Evolutionary conservation across 2,888 invertebrate species (phyloP).

Genomic region (Xanthia togata): DNA sequence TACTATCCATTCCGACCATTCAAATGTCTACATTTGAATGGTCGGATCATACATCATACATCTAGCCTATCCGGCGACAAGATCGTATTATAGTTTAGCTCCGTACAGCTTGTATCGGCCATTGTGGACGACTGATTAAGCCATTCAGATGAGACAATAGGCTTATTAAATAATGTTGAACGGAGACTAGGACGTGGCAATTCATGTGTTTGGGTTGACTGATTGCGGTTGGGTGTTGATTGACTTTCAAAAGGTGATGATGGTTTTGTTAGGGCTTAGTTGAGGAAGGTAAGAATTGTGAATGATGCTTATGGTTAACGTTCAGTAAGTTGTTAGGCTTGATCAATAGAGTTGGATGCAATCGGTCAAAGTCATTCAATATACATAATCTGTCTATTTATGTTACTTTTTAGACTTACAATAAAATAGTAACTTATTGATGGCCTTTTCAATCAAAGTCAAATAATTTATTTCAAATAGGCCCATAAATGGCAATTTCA

Average conservation of each 20-base stretch:
- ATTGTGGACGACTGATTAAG: constrained; percentile 72
- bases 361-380: too few relatives aligned
- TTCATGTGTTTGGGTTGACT: constrained; percentile 50
- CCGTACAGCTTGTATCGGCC: constrained; percentile 51
- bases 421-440: too few relatives aligned
- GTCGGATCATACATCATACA: too few relatives aligned
- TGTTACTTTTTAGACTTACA: too few relatives aligned
- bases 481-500: too few relatives aligned
- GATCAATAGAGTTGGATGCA: too few relatives aligned
- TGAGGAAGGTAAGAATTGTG: background rate
- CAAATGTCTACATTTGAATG: constrained; percentile 33
- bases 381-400: too few relatives aligned
- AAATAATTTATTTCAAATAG: too few relatives aligned
- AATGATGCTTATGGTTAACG: background rate
- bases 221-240: constrained; percentile 34
- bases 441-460: too few relatives aligned
- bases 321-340: too few relatives aligned
- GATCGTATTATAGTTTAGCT: constrained; percentile 51
- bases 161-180: constrained; percentile 68
- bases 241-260: background rate
- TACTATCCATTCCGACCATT: constrained; percentile 28
- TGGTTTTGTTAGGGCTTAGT: background rate
- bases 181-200: constrained; percentile 11
- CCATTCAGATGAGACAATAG: constrained; percentile 71
- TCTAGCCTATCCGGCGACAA: constrained; percentile 35